Conservation (phyloP, 2,113 vertebrate species). For the Blennius ocellaris region DNA sequence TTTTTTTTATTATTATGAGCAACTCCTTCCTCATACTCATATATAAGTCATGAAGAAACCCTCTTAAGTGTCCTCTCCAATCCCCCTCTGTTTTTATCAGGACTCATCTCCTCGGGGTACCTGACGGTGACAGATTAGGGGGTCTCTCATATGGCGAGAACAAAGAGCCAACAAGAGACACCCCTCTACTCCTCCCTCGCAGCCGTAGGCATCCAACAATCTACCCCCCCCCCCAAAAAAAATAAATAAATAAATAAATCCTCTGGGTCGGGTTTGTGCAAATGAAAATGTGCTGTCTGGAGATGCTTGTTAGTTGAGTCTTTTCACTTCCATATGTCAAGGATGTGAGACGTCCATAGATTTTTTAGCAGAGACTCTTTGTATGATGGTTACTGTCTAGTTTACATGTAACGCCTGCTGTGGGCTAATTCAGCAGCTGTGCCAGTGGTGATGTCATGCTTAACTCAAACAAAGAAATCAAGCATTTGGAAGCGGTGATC, state of each 20-base stretch:
- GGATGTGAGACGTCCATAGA: not conserved
- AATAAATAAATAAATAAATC: no score
- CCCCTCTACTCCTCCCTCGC: conserved; percentile 23
- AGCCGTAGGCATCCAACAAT: conserved; percentile 22
- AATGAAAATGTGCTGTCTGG: conserved; percentile 36
- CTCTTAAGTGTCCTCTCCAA: conserved; percentile 69
- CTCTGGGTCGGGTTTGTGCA: conserved; percentile 24
- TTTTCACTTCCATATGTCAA: not conserved
- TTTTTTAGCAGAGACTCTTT: conserved; percentile 5
- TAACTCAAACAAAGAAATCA: conserved; percentile 8
- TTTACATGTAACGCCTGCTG: not conserved
- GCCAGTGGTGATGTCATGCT: conserved; percentile 6
- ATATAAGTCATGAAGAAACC: conserved; percentile 78
- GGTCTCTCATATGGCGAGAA: conserved; percentile 60
- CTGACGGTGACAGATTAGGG: conserved; percentile 71
- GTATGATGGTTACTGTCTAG: not conserved
- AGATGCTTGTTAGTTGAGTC: conserved; percentile 24
- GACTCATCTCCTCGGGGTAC: conserved; percentile 62
- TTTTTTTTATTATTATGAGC: conserved; percentile 44
- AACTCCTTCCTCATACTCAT: conserved; percentile 63
- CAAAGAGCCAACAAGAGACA: conserved; percentile 65
- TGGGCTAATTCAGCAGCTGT: conserved; percentile 1
- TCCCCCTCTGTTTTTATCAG: conserved; percentile 72
- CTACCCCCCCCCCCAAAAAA: conserved; percentile 10
- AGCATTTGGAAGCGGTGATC: not conserved